Evolutionary conservation across 2,888 invertebrate genomes (phyloP).

Genomic region (Candidula unifasciata): DNA sequence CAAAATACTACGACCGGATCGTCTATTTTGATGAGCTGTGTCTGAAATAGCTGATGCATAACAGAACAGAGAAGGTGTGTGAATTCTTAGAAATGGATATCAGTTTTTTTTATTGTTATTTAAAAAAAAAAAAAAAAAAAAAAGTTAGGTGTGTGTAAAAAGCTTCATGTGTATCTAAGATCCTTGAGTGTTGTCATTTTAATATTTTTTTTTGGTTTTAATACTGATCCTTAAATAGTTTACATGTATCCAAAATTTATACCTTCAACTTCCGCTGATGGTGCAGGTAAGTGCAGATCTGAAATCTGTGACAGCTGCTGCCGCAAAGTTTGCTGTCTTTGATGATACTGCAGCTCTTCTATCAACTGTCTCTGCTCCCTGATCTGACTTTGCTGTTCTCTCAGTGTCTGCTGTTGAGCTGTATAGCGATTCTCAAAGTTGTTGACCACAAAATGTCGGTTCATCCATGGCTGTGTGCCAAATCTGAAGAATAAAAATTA

Average conservation of each 20-base stretch:
- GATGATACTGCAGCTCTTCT: conserved; percentile 69
- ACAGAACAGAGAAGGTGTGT: no score
- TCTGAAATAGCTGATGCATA: no score
- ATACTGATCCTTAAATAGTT: neutral
- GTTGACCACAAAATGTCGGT: conserved; percentile 64
- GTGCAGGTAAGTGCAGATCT: neutral
- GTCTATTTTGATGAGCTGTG: no score
- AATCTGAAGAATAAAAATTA: conserved; percentile 54
- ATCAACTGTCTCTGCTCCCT: conserved; percentile 72
- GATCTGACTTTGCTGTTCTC: conserved; percentile 73
- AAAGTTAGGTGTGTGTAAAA: neutral
- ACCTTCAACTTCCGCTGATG: conserved; percentile 25
- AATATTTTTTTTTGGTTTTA: no score
- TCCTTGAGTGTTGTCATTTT: no score
- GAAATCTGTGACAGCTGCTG: conserved; percentile 55
- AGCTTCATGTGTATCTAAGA: neutral
- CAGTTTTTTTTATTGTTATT: no score
- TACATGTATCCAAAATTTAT: no score
- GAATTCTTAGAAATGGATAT: no score
- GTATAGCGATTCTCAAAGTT: conserved; percentile 72
- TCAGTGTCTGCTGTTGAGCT: conserved; percentile 74
- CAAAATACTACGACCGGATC: no score
- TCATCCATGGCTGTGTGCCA: conserved; percentile 72
- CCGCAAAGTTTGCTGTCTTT: conserved; percentile 55
- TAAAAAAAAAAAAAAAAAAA: no score